A percentile compares a stretch with the other conserved stretches of the same genome.
These are phyloP conservation scores for Hyaena hyaena DNA, from an alignment of 2,113 vertebrate genomes.

Conservation along the genomic window DNA sequence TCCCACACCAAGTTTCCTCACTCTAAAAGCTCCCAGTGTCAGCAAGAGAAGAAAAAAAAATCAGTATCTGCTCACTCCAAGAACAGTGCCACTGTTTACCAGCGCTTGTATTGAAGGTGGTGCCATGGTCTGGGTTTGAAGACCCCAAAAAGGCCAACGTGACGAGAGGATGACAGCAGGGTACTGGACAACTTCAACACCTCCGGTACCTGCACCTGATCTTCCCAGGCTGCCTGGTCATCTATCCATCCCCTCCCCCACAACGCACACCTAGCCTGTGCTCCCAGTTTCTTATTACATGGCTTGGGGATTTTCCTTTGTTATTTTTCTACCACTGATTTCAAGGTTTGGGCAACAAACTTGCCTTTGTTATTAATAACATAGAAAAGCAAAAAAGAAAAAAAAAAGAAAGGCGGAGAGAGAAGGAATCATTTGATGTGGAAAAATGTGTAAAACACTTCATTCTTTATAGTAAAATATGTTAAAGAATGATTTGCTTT, in stretches of 20 bases:
- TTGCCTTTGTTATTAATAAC: slow-evolving; percentile 53
- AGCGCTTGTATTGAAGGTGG: slow-evolving; percentile 16
- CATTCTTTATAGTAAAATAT: neutral
- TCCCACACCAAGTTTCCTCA: neutral
- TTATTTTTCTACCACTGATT: slow-evolving; percentile 16
- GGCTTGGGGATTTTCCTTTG: neutral
- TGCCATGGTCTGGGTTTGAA: neutral
- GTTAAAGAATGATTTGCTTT: neutral
- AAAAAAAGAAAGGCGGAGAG: neutral
- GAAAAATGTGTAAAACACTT: neutral
- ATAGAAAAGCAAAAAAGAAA: slow-evolving; percentile 30
- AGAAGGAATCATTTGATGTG: neutral
- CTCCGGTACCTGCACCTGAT: neutral
- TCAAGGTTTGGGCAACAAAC: neutral
- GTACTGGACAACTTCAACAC: neutral
- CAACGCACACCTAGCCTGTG: no score
- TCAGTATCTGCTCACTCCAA: slow-evolving; percentile 48
- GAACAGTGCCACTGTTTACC: neutral
- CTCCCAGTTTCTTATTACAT: neutral
- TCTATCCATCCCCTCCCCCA: no score
- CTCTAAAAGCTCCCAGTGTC: slow-evolving; percentile 38
- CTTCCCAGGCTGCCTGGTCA: neutral
- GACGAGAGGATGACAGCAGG: neutral
- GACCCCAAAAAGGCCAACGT: neutral
- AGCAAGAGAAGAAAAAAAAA: neutral